These are phyloP conservation scores for Argyrosomus regius DNA, from an alignment of 2,797 vertebrate genomes.

Conservation along the genomic window DNA sequence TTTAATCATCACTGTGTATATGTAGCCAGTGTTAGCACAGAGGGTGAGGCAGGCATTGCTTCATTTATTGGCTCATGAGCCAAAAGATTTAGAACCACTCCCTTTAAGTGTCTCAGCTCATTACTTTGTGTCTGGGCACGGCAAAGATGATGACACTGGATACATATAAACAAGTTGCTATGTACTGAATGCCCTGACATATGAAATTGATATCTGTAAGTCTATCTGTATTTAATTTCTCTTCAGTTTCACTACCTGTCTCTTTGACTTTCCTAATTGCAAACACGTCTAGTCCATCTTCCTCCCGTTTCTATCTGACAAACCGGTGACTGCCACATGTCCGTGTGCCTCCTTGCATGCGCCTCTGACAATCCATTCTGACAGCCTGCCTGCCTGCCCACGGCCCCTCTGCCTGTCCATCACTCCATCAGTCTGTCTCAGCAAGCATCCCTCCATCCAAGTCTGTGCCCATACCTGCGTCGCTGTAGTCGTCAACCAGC, in stretches of 20 bases:
- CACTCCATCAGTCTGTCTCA: not conserved
- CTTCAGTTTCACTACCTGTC: not conserved
- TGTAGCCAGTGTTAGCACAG: not conserved
- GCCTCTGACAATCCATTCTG: constrained; percentile 14
- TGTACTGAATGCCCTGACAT: not conserved
- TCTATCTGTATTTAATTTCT: not conserved
- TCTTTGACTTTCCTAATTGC: constrained; percentile 13
- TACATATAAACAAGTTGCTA: not conserved
- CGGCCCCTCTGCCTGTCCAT: not conserved
- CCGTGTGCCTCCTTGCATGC: constrained; percentile 4
- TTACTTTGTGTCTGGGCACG: not conserved
- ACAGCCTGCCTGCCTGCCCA: not conserved
- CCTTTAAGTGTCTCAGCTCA: constrained; percentile 1
- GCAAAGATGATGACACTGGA: not conserved
- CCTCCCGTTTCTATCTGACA: not conserved
- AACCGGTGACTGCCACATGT: not conserved
- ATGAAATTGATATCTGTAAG: not conserved
- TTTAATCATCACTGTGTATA: not conserved
- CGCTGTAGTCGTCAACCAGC: constrained; percentile 97
- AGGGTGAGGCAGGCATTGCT: constrained; percentile 21
- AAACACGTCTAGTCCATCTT: not conserved
- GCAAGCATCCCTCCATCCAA: constrained; percentile 6
- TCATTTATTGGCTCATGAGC: not conserved
- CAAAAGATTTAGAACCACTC: not conserved
- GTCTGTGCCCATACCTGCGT: constrained; percentile 87